Percentiles rank a stretch among this genome's conserved stretches.
These are phyloP conservation scores for Cuniculus paca DNA, from an alignment of 2,797 vertebrate genomes.

Conservation along the genomic window DNA sequence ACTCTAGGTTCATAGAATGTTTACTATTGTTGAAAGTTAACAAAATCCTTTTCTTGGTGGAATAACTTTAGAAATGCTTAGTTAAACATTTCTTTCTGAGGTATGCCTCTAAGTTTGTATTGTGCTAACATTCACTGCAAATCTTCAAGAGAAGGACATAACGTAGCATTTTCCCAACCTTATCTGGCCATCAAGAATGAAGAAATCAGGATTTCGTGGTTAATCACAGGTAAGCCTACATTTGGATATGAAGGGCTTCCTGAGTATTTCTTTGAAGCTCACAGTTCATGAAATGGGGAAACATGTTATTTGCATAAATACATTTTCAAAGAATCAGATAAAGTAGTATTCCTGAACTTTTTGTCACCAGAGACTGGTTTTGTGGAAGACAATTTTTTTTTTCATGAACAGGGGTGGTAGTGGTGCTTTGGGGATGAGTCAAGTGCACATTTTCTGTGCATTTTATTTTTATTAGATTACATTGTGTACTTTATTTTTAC, in stretches of 20 bases:
- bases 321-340: background rate
- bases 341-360: background rate
- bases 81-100: conserved; percentile 27
- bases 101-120: background rate
- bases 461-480: background rate
- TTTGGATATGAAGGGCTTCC: background rate
- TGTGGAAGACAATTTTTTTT: background rate
- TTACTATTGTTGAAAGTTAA: background rate
- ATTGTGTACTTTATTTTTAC: background rate
- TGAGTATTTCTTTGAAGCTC: background rate
- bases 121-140: background rate
- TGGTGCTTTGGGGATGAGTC: background rate
- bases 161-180: background rate
- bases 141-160: background rate
- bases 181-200: background rate
- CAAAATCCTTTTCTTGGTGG: background rate
- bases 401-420: background rate
- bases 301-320: background rate
- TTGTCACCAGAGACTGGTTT: background rate
- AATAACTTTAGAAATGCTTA: background rate
- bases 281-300: conserved; percentile 20
- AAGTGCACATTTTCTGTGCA: background rate
- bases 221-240: background rate
- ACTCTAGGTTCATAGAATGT: background rate
- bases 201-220: background rate